phyloP scores from a whole-genome alignment of 2,888 invertebrate genomes.

The Junonia oenone region DNA sequence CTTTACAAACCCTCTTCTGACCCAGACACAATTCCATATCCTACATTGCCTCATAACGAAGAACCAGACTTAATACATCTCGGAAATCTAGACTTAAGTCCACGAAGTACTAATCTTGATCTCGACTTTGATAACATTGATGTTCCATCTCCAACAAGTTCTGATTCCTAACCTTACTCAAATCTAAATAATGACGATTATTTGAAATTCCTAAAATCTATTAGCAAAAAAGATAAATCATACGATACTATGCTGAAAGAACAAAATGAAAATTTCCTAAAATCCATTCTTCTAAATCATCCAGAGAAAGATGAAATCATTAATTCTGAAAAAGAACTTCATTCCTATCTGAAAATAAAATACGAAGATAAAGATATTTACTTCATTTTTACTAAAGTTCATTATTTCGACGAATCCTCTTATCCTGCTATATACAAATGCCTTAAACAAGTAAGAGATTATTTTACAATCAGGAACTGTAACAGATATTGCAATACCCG shows the following conservation, averaged over 20 bases:
- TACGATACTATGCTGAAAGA: neutral
- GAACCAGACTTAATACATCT: no score
- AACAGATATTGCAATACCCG: neutral
- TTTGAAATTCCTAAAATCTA: neutral
- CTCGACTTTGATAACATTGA: no score
- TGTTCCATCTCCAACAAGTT: no score
- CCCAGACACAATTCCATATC: no score
- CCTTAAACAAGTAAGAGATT: neutral
- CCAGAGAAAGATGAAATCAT: no score
- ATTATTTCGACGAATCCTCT: neutral
- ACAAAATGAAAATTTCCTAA: neutral
- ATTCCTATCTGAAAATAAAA: no score
- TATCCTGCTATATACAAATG: neutral
- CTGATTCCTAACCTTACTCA: neutral
- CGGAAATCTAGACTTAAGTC: no score
- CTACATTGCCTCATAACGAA: no score
- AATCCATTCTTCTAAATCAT: neutral
- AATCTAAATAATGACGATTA: neutral
- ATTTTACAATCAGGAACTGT: neutral
- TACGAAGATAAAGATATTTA: no score
- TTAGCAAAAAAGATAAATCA: neutral
- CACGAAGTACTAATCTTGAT: no score
- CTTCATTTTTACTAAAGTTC: neutral
- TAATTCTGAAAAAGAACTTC: no score
- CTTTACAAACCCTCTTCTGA: no score